Evolutionary conservation across 2,888 invertebrate genomes (phyloP), one percentile per base, ranked within the genome.

Genomic region (Agrotis segetum): DNA sequence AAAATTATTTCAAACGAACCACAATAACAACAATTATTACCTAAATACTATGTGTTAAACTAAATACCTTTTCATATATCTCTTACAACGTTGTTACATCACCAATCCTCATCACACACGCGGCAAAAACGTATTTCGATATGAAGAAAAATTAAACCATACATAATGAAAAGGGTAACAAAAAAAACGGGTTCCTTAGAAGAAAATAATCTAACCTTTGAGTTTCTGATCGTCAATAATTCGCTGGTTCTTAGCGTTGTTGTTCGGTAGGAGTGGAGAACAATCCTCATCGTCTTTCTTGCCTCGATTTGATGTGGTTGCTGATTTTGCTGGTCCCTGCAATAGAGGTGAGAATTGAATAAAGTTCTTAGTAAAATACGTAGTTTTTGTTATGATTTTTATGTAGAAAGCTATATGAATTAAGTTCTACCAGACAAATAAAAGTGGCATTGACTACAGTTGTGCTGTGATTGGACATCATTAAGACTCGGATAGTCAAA

Each of bases 171-270:
- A 34, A 64, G 19, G 5, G 40, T 11, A 56, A 64, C 19, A 34
- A 60, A 63, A 58, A 66, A 65, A 13, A 24, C 11, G 60, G n/a
- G 2, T 24, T 3, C 34, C 53, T 49, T 60, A 17, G 11, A 55
- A 17, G 9, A 61, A n/a, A 47, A 24, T 7, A 50, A 40, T 40
- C 52, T 76, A 86, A 96, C 96, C 96, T 96, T 99, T 99, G 71
- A 99, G 96, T 92, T 98, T 98, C 87, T 98, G 99, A 91, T 99
- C 99, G 89, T 99, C 99, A 61, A 99, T 98, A 59, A 98, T 97
- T 67, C 99, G 97, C 91, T 99, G 99, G 91, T 99, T 98, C 92
- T 99, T 99, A 63, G 98, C 96, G 88, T 98, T 98, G 89, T 99
- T 99, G 21, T 97, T 97, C 0, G 98, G 97, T 59, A 99, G 95